phyloP scores from a whole-genome alignment of 1,140 invertebrate genomes.

The Andricus grossulariae region DNA sequence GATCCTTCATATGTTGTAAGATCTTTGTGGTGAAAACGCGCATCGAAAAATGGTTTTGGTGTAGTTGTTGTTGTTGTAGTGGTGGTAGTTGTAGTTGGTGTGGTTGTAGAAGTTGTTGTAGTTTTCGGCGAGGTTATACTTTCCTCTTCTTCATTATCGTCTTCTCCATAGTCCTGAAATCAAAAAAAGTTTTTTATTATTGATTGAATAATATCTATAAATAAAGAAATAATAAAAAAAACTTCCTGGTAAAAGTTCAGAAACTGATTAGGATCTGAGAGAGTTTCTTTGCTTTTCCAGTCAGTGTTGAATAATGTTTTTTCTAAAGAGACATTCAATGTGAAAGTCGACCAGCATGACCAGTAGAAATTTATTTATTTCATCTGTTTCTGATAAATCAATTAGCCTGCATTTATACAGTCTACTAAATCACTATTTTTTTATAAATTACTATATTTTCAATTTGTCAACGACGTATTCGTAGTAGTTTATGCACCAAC shows the following conservation, averaged over 20 bases:
- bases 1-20: conserved; percentile 53
- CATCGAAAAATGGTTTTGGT: conserved; percentile 40
- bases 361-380: conserved; percentile 17
- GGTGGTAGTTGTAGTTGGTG: conserved; percentile 49
- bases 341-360: conserved; percentile 12
- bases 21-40: conserved; percentile 45
- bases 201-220: not conserved
- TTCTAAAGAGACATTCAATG: not conserved
- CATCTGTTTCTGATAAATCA: conserved; percentile 22
- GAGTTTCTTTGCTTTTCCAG: not conserved
- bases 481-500: not conserved
- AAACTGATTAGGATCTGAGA: not conserved
- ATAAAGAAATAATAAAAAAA: not conserved
- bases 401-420: not conserved
- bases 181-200: conserved; percentile 32
- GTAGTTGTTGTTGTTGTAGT: conserved; percentile 52
- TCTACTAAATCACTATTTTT: not conserved
- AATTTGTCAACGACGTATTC: not conserved
- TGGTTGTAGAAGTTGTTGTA: conserved; percentile 28
- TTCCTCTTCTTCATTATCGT: conserved; percentile 59
- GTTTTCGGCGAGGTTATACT: conserved; percentile 31
- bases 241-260: not conserved
- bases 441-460: not conserved
- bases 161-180: conserved; percentile 65
- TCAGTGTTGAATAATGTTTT: not conserved